Evolutionary conservation across 2,113 vertebrate species (phyloP).

Genomic region (Dascyllus trimaculatus): DNA sequence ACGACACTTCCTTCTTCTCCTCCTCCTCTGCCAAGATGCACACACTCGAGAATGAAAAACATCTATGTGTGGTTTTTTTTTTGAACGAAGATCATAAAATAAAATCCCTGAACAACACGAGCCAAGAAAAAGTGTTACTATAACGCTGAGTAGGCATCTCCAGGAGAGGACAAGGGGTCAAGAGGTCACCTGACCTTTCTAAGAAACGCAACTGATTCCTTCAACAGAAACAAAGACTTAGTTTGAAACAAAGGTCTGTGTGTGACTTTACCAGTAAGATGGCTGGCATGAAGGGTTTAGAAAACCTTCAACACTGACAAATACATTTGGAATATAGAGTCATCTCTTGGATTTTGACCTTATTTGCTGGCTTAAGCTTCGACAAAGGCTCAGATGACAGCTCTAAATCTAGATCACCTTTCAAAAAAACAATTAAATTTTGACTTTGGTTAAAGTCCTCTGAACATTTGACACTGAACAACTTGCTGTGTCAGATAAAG

Average conservation of each 20-base stretch:
- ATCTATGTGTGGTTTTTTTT: conserved; percentile 11
- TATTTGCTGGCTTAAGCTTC: neutral
- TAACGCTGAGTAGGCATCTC: neutral
- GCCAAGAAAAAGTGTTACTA: neutral
- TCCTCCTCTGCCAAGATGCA: conserved; percentile 3
- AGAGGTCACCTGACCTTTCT: conserved; percentile 57
- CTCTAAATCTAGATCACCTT: neutral
- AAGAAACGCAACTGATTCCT: conserved; percentile 13
- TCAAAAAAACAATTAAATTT: neutral
- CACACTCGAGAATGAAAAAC: conserved; percentile 9
- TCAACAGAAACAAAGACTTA: conserved; percentile 13
- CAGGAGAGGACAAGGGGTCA: conserved; percentile 45
- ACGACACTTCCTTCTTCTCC: conserved; percentile 11
- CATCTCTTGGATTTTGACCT: neutral
- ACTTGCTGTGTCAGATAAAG: neutral
- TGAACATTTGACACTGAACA: neutral
- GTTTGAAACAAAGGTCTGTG: conserved; percentile 19
- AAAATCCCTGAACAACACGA: neutral
- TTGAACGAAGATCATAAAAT: conserved; percentile 12
- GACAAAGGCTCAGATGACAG: neutral
- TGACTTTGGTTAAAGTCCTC: neutral
- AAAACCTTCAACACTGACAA: neutral
- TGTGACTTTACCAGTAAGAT: neutral
- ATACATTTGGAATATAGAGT: neutral
- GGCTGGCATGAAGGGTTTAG: no score